These are phyloP conservation scores for Clusia tigrina DNA, from an alignment of 2,888 invertebrate genomes.

Conservation along the genomic window DNA sequence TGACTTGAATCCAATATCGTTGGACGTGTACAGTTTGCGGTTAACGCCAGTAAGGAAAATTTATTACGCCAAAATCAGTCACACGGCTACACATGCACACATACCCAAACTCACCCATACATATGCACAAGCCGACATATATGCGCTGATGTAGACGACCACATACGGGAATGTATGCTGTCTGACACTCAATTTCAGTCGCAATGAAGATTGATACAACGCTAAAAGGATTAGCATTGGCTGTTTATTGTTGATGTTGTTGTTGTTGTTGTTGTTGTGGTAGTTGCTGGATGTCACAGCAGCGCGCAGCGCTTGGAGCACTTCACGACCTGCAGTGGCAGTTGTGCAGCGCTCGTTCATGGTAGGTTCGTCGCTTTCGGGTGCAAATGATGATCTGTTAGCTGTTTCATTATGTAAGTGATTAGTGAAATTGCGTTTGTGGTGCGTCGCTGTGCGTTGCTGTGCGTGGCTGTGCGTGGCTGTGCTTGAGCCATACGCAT, in stretches of 20 bases:
- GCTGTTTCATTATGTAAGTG: constrained; percentile 11
- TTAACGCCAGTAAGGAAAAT: background rate
- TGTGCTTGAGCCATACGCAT: constrained; percentile 3
- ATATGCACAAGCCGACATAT: background rate
- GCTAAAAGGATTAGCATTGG: constrained; percentile 15
- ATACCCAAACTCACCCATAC: background rate
- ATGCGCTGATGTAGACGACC: too few relatives aligned
- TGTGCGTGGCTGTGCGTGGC: too few relatives aligned
- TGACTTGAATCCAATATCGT: constrained; percentile 2
- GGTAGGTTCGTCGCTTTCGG: background rate
- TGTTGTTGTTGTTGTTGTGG: background rate
- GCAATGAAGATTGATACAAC: constrained; percentile 24
- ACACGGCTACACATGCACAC: background rate
- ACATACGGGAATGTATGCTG: too few relatives aligned
- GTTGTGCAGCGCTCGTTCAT: background rate
- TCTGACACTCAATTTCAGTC: constrained; percentile 22
- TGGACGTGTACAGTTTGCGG: background rate
- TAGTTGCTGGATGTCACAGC: background rate
- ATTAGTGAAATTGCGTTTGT: constrained; percentile 17
- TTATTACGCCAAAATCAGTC: background rate
- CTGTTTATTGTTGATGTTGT: constrained; percentile 13
- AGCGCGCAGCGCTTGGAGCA: background rate
- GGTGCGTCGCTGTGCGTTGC: too few relatives aligned
- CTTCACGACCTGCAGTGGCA: background rate
- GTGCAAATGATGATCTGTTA: background rate